Evolutionary conservation across 2,888 invertebrate genomes (phyloP), one percentile per base, ranked within the genome.

Genomic region (Sinohyriopsis cumingii): DNA sequence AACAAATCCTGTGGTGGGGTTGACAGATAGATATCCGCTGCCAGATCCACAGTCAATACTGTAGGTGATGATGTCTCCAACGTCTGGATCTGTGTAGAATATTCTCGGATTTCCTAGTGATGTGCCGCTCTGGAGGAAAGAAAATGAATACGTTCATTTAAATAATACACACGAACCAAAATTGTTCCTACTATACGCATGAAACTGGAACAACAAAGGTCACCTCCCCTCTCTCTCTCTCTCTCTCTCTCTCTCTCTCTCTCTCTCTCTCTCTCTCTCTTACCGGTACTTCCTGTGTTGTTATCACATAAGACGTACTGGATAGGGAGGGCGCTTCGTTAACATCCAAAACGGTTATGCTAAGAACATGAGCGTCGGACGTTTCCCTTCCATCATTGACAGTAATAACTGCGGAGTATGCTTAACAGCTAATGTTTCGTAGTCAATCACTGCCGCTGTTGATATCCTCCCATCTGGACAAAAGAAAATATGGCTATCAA

Each of bases 281-380:
- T 65, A 75, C 76, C 64, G 62, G 59, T 19, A 78, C 72, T 67
- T 75, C 77, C 19, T 54, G 59, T 25, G 76, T 76, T 3, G 54
- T 63, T 22, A 67, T 67, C 19, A 61, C 45, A 55, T 69, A 76
- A 3, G 69, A 59, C 15, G 45, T 15, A 6, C 57, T 67, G 18
- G 63, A 65, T 53, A 73, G 55, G 12, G 63, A 68, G 1, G 76
- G 76, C 18, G 73, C 64, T 61, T 80, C 80, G 25, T 78, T 75
- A 0, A 71, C 69, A 25, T 78, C 69, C 2, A 61, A 60, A 5
- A 80, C 66, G 20, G 62, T 33, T 9, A 80, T 65, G 0, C 66
- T 72, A 5, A 80, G 53, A n/a, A 25, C 54, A 55, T 68, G 57
- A 1, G 78, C 63, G 25, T 65, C 71, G 0, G 78, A 78, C 19